These are phyloP conservation scores for Tipula unca DNA, from an alignment of 2,888 invertebrate genomes.

Conservation along the genomic window DNA sequence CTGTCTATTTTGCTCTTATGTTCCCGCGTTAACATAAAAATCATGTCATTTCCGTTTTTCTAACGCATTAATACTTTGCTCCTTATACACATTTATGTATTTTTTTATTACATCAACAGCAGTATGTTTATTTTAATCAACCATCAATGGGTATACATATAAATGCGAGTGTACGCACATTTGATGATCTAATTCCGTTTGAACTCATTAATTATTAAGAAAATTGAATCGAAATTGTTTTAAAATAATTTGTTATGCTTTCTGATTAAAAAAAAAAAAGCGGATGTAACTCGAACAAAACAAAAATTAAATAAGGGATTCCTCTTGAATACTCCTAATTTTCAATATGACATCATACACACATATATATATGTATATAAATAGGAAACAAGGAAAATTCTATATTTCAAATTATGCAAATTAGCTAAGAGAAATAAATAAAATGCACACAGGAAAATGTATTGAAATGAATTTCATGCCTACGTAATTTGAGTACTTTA, in stretches of 20 bases:
- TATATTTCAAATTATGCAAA: not conserved
- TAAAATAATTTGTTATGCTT: conserved; percentile 1
- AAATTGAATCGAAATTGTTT: not conserved
- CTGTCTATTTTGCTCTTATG: not conserved
- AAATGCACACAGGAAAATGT: conserved; percentile 8
- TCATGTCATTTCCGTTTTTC: not conserved
- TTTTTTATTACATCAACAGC: not conserved
- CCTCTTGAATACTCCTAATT: not conserved
- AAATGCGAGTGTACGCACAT: not conserved
- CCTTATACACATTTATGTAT: not conserved
- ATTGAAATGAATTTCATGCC: not conserved
- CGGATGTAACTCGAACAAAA: not conserved
- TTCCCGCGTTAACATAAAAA: not conserved
- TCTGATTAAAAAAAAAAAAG: not conserved
- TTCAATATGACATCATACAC: not conserved
- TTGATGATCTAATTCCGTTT: conserved; percentile 2
- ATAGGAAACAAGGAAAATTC: not conserved
- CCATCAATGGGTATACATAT: not conserved
- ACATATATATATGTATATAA: not conserved
- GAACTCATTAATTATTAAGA: not conserved
- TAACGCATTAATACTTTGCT: not conserved
- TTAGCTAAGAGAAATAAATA: not conserved
- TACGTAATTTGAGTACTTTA: conserved; percentile 8
- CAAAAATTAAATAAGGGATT: not conserved
- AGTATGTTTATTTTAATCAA: not conserved